Evolutionary conservation across 2,888 invertebrate genomes (phyloP).

Genomic region (Poecilobothrus nobilitatus): DNA sequence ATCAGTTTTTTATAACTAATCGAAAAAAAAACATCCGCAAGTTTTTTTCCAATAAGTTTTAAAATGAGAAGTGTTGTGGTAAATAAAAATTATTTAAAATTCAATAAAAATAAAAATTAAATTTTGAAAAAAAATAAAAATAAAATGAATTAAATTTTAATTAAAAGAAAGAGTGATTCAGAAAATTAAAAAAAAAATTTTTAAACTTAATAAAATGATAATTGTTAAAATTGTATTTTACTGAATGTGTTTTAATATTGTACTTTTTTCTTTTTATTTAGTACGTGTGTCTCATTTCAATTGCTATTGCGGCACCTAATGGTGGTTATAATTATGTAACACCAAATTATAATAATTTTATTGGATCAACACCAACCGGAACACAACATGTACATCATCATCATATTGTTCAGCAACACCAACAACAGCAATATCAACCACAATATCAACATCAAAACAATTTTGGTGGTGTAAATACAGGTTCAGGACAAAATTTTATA

Average conservation of each 20-base stretch:
- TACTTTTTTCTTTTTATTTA: background rate
- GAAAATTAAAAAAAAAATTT: no score
- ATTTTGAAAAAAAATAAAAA: no score
- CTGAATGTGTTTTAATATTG: no score
- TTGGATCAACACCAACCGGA: no score
- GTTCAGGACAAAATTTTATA: no score
- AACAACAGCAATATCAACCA: background rate
- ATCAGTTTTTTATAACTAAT: background rate
- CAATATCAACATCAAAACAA: no score
- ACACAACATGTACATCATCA: background rate
- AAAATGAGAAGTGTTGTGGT: slow-evolving; percentile 4
- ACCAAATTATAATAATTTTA: background rate
- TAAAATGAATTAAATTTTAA: no score
- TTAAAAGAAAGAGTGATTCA: no score
- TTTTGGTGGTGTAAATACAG: no score
- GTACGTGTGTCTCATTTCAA: background rate
- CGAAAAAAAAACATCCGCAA: slow-evolving; percentile 4
- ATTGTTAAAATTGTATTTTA: no score
- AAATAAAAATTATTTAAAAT: background rate
- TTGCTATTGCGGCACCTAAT: background rate
- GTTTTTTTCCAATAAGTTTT: background rate
- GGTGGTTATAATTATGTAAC: background rate
- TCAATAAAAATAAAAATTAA: no score
- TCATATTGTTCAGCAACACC: background rate
- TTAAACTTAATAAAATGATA: no score